phyloP scores from a whole-genome alignment of 2,888 invertebrate species.

The Catocala nupta region DNA sequence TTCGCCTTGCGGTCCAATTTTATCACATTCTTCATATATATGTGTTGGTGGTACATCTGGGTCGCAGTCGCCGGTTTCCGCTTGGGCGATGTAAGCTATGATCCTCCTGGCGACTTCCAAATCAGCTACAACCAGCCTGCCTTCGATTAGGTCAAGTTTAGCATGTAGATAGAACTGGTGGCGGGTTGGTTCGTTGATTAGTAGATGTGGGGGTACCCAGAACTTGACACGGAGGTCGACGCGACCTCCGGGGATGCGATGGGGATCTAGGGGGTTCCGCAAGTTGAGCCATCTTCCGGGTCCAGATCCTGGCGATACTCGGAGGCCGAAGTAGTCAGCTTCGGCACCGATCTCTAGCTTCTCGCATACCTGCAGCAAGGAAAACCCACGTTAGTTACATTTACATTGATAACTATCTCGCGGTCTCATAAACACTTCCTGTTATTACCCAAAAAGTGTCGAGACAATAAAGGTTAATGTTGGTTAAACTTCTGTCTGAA shows the following conservation, averaged over 20 bases:
- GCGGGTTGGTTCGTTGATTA: conserved; percentile 94
- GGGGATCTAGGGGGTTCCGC: conserved; percentile 93
- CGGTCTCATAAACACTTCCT: not conserved
- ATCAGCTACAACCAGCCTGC: conserved; percentile 90
- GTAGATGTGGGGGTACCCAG: conserved; percentile 96
- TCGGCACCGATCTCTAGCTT: conserved; percentile 94
- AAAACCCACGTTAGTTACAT: conserved; percentile 17
- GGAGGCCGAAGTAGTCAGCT: conserved; percentile 96
- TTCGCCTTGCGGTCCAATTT: conserved; percentile 88
- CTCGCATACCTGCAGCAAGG: conserved; percentile 92
- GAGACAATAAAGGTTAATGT: not conserved
- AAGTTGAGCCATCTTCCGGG: conserved; percentile 95
- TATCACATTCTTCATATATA: conserved; percentile 89
- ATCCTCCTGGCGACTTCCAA: conserved; percentile 90
- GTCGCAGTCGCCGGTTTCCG: conserved; percentile 91
- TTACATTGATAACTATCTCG: not conserved
- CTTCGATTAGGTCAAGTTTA: conserved; percentile 91
- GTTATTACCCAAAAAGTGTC: not conserved
- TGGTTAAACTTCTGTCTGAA: not conserved
- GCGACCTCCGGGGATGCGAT: conserved; percentile 89
- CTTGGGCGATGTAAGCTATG: conserved; percentile 92
- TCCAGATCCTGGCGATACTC: conserved; percentile 86
- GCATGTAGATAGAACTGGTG: conserved; percentile 96
- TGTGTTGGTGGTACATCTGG: conserved; percentile 87
- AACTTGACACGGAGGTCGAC: conserved; percentile 94